phyloP scores from a whole-genome alignment of 2,113 vertebrate genomes.

The Dromaius novaehollandiae region DNA sequence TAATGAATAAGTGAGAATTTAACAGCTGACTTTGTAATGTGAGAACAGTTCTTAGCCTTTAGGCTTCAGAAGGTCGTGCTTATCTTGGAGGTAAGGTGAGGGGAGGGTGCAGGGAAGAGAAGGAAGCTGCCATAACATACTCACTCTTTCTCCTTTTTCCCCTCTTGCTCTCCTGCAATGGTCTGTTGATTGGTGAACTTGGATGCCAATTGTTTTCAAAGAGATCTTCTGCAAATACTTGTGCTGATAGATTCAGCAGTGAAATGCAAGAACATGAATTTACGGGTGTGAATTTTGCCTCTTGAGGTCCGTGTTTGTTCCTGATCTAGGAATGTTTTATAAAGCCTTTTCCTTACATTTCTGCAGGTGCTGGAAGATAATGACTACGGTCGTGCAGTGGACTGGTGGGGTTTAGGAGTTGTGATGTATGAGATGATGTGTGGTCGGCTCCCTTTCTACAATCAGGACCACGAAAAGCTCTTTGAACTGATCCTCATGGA shows the following conservation, averaged over 20 bases:
- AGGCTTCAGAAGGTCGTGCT: background rate
- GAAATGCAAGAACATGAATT: background rate
- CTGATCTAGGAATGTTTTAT: background rate
- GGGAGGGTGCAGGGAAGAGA: background rate
- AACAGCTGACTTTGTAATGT: conserved; percentile 38
- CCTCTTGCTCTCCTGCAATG: background rate
- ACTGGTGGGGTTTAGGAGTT: conserved; percentile 86
- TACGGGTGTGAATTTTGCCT: background rate
- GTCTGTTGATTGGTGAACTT: background rate
- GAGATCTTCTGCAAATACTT: background rate
- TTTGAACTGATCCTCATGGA: conserved; percentile 87
- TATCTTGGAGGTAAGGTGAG: background rate
- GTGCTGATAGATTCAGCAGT: background rate
- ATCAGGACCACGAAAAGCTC: conserved; percentile 85
- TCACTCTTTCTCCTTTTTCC: background rate
- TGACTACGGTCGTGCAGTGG: conserved; percentile 83
- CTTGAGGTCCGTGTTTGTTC: background rate
- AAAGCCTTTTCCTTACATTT: background rate
- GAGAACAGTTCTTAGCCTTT: conserved; percentile 27
- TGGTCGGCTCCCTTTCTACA: conserved; percentile 85
- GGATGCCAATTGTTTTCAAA: background rate
- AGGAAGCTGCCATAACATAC: background rate
- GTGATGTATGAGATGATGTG: conserved; percentile 89
- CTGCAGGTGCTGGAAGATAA: conserved; percentile 85
- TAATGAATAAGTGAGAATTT: conserved; percentile 12